phyloP scores from a whole-genome alignment of 2,888 invertebrate genomes.

The Agrochola lota region DNA sequence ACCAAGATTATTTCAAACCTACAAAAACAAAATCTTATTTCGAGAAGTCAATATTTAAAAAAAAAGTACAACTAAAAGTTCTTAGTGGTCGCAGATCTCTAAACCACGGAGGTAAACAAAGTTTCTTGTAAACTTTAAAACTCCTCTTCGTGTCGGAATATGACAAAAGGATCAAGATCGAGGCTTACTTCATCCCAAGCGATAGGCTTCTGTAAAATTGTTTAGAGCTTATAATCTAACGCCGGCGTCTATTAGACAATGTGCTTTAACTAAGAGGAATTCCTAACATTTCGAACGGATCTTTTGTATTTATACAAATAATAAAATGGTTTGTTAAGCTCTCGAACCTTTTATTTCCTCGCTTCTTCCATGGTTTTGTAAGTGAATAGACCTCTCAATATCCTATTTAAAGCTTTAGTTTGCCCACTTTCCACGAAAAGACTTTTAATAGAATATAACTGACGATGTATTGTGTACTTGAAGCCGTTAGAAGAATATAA shows the following conservation, averaged over 20 bases:
- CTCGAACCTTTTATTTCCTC: conserved; percentile 84
- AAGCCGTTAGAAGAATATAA: conserved; percentile 44
- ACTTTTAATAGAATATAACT: conserved; percentile 56
- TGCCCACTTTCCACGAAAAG: conserved; percentile 77
- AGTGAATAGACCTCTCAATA: conserved; percentile 77
- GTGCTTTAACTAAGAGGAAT: conserved; percentile 71
- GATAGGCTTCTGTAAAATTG: conserved; percentile 61
- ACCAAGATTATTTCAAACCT: neutral
- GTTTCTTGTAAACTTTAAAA: conserved; percentile 38
- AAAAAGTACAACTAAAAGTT: conserved; percentile 1
- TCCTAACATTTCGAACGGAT: conserved; percentile 71
- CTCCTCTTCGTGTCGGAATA: conserved; percentile 30
- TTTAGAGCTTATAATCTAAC: conserved; percentile 67
- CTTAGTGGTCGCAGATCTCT: conserved; percentile 16
- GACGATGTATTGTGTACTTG: conserved; percentile 30
- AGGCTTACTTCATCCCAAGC: conserved; percentile 45
- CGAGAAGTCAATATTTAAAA: neutral
- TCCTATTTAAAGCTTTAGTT: conserved; percentile 80
- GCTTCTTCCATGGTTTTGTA: conserved; percentile 77
- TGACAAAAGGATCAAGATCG: conserved; percentile 52
- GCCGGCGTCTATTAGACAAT: conserved; percentile 85
- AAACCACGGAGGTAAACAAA: conserved; percentile 35
- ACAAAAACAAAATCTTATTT: neutral
- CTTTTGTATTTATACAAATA: conserved; percentile 82
- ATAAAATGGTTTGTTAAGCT: conserved; percentile 83